Conservation (phyloP, 1,140 invertebrate genomes). For the Mycetomoellerius zeteki region DNA sequence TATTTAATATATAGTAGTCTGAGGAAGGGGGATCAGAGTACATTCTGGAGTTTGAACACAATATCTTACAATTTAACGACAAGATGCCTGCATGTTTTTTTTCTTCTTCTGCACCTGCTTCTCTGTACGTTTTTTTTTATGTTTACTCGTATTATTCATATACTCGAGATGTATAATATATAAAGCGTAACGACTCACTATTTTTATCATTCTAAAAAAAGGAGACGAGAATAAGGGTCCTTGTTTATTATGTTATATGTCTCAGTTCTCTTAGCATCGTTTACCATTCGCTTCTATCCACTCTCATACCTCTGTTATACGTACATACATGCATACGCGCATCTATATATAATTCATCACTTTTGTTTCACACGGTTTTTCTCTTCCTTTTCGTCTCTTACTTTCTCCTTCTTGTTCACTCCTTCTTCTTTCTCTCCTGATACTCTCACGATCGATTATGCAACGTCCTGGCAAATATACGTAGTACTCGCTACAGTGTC, state of each 20-base stretch:
- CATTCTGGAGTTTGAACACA: slow-evolving; percentile 86
- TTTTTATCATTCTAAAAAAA: slow-evolving; percentile 82
- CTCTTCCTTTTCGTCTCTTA: slow-evolving; percentile 44
- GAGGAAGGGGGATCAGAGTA: slow-evolving; percentile 85
- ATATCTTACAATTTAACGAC: slow-evolving; percentile 87
- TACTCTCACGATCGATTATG: slow-evolving; percentile 75
- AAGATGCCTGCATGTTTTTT: slow-evolving; percentile 84
- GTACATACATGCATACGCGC: slow-evolving; percentile 67
- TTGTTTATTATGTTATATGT: slow-evolving; percentile 82
- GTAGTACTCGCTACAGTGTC: slow-evolving; percentile 70
- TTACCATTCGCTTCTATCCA: slow-evolving; percentile 68
- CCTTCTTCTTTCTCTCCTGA: slow-evolving; percentile 45
- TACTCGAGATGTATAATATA: slow-evolving; percentile 83
- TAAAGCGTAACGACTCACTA: slow-evolving; percentile 85
- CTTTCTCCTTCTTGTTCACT: background rate
- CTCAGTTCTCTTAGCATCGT: slow-evolving; percentile 82
- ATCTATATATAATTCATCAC: slow-evolving; percentile 63
- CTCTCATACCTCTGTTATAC: slow-evolving; percentile 37
- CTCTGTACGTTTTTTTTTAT: slow-evolving; percentile 83
- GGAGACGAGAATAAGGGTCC: slow-evolving; percentile 81
- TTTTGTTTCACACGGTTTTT: slow-evolving; percentile 27
- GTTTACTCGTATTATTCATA: slow-evolving; percentile 83
- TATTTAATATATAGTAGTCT: slow-evolving; percentile 85
- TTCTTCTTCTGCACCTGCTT: slow-evolving; percentile 83
- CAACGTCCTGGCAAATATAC: slow-evolving; percentile 76